A percentile compares a stretch with the other conserved stretches of the same genome.
Evolutionary conservation across 2,797 vertebrate species (phyloP).

Genomic region (Gallirallus australis): DNA sequence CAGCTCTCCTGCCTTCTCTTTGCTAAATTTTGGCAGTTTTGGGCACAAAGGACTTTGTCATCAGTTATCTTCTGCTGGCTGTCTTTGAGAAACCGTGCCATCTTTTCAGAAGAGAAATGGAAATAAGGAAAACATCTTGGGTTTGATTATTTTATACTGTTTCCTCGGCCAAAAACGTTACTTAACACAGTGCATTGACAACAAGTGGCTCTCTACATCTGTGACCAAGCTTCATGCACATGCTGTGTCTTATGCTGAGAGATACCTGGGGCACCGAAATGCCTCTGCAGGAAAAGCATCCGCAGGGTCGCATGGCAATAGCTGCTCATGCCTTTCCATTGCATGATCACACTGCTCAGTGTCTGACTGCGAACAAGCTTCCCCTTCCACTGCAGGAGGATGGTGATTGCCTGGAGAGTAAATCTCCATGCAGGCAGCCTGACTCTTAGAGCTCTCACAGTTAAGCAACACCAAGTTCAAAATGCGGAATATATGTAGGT

Average conservation of each 20-base stretch:
- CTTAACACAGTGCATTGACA: background rate
- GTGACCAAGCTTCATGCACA: background rate
- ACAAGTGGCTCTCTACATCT: background rate
- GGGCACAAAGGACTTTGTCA: background rate
- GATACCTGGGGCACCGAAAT: background rate
- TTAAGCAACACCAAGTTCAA: background rate
- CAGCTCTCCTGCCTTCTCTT: background rate
- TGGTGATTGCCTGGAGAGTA: background rate
- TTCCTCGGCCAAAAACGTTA: background rate
- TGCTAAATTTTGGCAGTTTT: background rate
- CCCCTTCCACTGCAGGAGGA: background rate
- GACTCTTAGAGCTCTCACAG: background rate
- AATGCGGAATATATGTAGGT: background rate
- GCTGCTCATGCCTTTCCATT: background rate
- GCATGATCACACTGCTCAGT: background rate
- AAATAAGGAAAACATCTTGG: background rate
- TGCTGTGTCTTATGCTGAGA: background rate
- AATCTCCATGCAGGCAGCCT: background rate
- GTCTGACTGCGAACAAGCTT: background rate
- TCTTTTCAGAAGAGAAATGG: background rate
- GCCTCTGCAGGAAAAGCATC: background rate
- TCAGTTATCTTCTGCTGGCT: background rate
- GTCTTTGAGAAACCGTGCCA: background rate
- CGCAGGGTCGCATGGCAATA: background rate
- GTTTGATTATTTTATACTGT: background rate